Evolutionary conservation across 2,113 vertebrate species (phyloP).

Genomic region (Indicator indicator): DNA sequence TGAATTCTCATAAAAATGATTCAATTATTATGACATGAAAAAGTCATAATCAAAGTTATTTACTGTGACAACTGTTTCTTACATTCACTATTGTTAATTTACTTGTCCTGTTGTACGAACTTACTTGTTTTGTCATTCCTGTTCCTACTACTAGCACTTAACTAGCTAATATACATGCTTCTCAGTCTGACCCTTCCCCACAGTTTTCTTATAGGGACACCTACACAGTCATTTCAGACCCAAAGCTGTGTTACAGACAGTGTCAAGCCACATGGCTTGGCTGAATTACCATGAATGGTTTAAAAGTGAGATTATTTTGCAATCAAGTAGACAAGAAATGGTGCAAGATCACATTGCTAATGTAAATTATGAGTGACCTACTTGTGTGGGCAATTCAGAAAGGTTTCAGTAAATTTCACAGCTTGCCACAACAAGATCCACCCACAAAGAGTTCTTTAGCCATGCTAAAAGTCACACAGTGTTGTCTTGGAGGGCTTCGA

Average conservation of each 20-base stretch:
- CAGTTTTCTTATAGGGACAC: background rate
- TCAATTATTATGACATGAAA: conserved; percentile 35
- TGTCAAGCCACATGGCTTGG: background rate
- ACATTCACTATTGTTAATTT: conserved; percentile 7
- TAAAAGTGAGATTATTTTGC: background rate
- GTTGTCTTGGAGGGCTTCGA: background rate
- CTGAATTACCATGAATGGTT: background rate
- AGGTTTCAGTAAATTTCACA: background rate
- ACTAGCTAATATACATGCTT: background rate
- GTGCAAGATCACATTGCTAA: background rate
- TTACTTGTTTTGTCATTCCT: background rate
- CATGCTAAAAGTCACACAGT: background rate
- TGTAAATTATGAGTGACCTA: background rate
- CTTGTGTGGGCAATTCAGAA: background rate
- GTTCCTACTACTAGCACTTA: background rate
- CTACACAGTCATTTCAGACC: background rate
- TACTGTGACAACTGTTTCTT: conserved; percentile 21
- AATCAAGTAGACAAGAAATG: background rate
- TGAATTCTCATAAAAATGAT: conserved; percentile 61
- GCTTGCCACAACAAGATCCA: background rate
- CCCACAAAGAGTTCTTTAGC: background rate
- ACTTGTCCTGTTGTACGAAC: background rate
- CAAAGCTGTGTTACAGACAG: background rate
- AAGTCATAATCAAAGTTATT: conserved; percentile 5
- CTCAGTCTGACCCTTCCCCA: background rate